Conservation (phyloP, 2,113 vertebrate genomes). For the Spermophilus dauricus region DNA sequence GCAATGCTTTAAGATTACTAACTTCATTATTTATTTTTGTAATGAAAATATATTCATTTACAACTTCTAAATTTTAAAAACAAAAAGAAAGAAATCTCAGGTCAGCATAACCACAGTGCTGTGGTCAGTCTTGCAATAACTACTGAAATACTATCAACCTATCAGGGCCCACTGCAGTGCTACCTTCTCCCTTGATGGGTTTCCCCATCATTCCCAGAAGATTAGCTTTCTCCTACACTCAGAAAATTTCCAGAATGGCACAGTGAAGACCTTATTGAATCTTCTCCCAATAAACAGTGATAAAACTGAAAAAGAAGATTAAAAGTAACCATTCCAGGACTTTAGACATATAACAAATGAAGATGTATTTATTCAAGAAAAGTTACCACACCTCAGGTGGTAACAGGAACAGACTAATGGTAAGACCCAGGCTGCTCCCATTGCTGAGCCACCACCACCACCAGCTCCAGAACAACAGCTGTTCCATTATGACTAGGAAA, state of each 20-base stretch:
- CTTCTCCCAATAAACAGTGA: neutral
- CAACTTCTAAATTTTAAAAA: slow-evolving; percentile 42
- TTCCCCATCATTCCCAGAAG: neutral
- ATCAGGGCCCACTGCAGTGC: neutral
- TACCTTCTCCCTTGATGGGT: neutral
- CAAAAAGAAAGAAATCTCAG: neutral
- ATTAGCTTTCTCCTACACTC: neutral
- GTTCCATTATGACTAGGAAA: neutral
- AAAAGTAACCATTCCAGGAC: neutral
- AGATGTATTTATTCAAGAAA: neutral
- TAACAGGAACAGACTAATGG: neutral
- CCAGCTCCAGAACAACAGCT: neutral
- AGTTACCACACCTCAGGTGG: neutral
- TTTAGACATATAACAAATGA: neutral
- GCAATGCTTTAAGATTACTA: neutral
- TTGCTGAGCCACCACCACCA: neutral
- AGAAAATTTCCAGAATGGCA: slow-evolving; percentile 8
- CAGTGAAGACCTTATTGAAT: slow-evolving; percentile 20
- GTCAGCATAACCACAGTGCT: neutral
- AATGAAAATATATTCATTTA: neutral
- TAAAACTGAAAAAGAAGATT: neutral
- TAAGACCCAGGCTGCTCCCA: neutral
- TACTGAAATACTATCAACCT: neutral
- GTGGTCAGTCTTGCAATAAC: neutral
- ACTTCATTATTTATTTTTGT: neutral